Conservation (phyloP, 1,140 invertebrate genomes). For the Myzus persicae region DNA sequence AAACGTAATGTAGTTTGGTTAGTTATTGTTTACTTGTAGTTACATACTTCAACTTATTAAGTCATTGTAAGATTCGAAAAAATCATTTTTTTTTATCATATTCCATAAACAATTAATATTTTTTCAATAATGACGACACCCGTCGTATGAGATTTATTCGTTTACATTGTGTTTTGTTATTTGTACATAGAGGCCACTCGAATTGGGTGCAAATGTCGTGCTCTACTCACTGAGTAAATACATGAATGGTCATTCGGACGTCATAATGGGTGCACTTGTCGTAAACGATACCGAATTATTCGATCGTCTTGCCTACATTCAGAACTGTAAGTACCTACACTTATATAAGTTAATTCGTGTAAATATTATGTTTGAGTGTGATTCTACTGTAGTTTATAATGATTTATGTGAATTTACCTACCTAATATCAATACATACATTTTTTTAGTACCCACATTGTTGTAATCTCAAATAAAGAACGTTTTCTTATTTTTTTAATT, state of each 20-base stretch:
- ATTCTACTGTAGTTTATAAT: not conserved
- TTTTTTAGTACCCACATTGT: no score
- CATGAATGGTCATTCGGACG: constrained; percentile 98
- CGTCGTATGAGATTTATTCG: not conserved
- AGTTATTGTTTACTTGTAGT: not conserved
- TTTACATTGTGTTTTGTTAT: constrained; percentile 33
- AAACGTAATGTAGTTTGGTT: not conserved
- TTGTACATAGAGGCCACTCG: constrained; percentile 77
- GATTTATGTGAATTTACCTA: no score
- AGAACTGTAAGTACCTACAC: constrained; percentile 77
- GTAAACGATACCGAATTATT: constrained; percentile 78
- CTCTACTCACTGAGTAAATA: constrained; percentile 97
- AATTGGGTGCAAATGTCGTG: constrained; percentile 90
- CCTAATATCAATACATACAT: no score
- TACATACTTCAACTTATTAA: not conserved
- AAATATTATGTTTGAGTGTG: not conserved
- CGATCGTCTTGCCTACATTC: constrained; percentile 80
- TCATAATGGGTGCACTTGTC: constrained; percentile 92
- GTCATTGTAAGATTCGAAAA: not conserved
- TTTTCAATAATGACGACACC: not conserved
- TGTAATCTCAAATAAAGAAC: no score
- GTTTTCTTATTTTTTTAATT: no score
- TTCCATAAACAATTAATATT: not conserved
- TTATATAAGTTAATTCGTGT: not conserved
- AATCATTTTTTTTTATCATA: not conserved